These are phyloP conservation scores for Galeopsomyia nigrocyanea DNA, from an alignment of 2,888 invertebrate genomes.

Conservation along the genomic window DNA sequence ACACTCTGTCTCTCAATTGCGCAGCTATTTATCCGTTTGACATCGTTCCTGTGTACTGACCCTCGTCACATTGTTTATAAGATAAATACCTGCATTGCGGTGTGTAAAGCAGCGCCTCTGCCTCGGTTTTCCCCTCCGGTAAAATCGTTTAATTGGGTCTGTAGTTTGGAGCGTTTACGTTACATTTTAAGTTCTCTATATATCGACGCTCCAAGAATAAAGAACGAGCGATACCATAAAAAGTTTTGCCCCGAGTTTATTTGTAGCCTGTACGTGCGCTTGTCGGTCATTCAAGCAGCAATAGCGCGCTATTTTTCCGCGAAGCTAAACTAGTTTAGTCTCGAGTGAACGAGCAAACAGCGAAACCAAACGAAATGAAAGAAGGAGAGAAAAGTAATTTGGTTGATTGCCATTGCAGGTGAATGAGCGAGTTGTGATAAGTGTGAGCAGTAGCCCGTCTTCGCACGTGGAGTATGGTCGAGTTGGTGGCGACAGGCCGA, in stretches of 20 bases:
- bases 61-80: constrained; percentile 37
- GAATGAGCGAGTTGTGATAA: constrained; percentile 66
- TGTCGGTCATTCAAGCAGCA: too few species aligned
- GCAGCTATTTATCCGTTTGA: too few species aligned
- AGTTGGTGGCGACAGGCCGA: constrained; percentile 68
- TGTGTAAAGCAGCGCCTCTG: not conserved
- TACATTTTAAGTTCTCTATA: not conserved
- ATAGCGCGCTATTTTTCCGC: too few species aligned
- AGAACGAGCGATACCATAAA: not conserved
- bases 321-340: not conserved
- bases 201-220: constrained; percentile 12
- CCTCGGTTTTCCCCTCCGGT: not conserved
- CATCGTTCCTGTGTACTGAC: constrained; percentile 21
- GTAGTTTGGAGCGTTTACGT: not conserved
- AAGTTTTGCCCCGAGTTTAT: not conserved
- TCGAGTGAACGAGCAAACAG: too few species aligned
- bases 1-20: constrained; percentile 3
- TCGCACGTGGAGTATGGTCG: constrained; percentile 50
- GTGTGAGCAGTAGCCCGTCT: constrained; percentile 64
- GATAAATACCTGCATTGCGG: constrained; percentile 25
- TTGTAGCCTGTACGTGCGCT: not conserved
- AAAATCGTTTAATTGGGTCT: constrained; percentile 22
- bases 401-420: constrained; percentile 56
- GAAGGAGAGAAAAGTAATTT: too few species aligned
- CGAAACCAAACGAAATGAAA: too few species aligned